Conservation (phyloP, 2,888 invertebrate species). For the Mamestra brassicae region DNA sequence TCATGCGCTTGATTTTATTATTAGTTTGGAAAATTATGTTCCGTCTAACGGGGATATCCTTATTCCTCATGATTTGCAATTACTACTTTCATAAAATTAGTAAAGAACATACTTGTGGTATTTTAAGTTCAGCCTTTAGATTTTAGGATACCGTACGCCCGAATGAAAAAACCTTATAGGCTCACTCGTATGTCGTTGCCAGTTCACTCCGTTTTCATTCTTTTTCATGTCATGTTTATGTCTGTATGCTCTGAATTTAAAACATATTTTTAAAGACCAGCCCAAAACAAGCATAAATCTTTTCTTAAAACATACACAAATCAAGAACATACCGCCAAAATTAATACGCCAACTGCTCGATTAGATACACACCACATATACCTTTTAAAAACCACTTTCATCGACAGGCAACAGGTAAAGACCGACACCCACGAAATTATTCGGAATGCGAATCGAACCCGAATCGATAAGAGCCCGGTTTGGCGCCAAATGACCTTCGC, state of each 20-base stretch:
- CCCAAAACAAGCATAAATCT: not conserved
- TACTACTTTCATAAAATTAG: not conserved
- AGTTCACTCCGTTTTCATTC: not conserved
- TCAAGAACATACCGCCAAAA: slow-evolving; percentile 22
- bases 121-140: no score
- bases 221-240: not conserved
- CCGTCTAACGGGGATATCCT: slow-evolving; percentile 1
- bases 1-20: slow-evolving; percentile 13
- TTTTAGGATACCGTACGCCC: no score
- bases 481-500: slow-evolving; percentile 54
- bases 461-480: slow-evolving; percentile 42
- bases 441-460: slow-evolving; percentile 46
- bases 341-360: slow-evolving; percentile 28
- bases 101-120: no score
- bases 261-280: no score
- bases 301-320: slow-evolving; percentile 5
- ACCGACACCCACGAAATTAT: slow-evolving; percentile 40
- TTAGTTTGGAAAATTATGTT: not conserved
- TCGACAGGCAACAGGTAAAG: slow-evolving; percentile 26
- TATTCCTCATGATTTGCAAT: slow-evolving; percentile 10
- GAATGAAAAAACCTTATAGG: no score
- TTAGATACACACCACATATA: slow-evolving; percentile 31
- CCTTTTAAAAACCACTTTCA: slow-evolving; percentile 35
- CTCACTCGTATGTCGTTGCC: no score
- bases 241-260: no score